Evolutionary conservation across 2,113 vertebrate genomes (phyloP), one percentile per base, ranked within the genome.

Genomic region (Melierax canorus): DNA sequence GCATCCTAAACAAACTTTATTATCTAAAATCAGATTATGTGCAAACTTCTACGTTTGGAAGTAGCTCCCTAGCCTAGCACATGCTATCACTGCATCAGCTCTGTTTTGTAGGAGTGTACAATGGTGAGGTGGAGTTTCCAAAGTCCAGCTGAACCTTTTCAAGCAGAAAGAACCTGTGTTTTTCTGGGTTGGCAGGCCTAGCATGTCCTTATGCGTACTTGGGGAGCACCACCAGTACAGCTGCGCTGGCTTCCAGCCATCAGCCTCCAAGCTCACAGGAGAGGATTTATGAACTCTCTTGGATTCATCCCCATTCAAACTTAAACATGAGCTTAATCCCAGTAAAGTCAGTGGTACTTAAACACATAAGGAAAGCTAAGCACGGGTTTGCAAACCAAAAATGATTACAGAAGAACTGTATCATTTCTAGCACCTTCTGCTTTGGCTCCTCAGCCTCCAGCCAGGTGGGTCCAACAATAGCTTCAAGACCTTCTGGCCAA

Each of bases 221-320:
- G 77, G 92, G 88, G 81, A 93, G 9, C 46, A 84, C 60, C 87
- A 88, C 23, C 27, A 20, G 16, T 88, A 59, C 75, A 88, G 79
- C 79, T 93, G 72, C 84, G 68, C 39, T 96, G 94, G 82, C 75
- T 77, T 87, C 64, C 64, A 88, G 79, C 88, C 78, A 80, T n/a
- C 45, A 86, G 1, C 48, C 41, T 60, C 64, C 59, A 59, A 34
- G 26, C 39, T 81, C 69, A 66, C 48, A 73, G 27, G 34, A 76
- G 45, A 79, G 23, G 36, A 56, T 75, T 91, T 92, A 82, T 93
- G 90, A 85, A 67, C 53, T 58, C 51, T 46, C 58, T 89, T 89
- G 77, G 87, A 85, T 68, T 72, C 81, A 86, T 23, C 60, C 45
- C 45, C 30, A 7, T 74, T 88, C 56, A 92, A 76, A 71, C 38